Evolutionary conservation across 1,140 invertebrate genomes (phyloP), one percentile per base, ranked within the genome.

Genomic region (Drosophila nannoptera): DNA sequence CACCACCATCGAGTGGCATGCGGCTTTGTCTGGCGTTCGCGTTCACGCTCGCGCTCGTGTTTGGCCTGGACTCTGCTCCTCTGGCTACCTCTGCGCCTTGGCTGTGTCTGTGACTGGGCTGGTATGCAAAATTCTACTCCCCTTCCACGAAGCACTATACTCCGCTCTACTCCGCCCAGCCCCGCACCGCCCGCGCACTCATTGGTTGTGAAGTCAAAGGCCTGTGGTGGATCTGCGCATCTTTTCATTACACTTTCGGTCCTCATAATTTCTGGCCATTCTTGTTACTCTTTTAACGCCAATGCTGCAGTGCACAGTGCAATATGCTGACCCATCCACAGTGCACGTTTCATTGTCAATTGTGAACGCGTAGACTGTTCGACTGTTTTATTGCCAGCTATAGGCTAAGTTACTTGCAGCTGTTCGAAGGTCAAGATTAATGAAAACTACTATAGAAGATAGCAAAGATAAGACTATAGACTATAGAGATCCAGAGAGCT

Each of bases 1-100:
- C 69, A 84, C 58, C 61, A 74, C 78, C 72, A 84, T 83, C 73
- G 59, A 78, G 65, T 70, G 75, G 80, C 73, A 78, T 78, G 54
- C 54, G 54, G 60, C 45, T 69, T 75, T 67, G 61, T 49, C 32
- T 14, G 14, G 48, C 29, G 38, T 69, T 32, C 4, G 40, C 12
- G 12, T 22, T 22, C 22, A 22, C 29, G 52, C 38, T 64, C 61
- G 45, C 16, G 45, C 16, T 45, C 12, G 7, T n/a, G 14, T n/a
- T 50, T 16, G 22, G 22, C 22, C 22, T 56, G 36, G 31, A 22
- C 22, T 40, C 36, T 9, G 31, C 22, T 46, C 11, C 7, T 54
- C 32, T 45, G 16, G 8, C 31, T 62, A 35, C 11, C 16, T 67
- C 22, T 2, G 1, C 49, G 22, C 11, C 32, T 35, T n/a, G 14